These are phyloP conservation scores for Linhomoeus sp. DNA, from an alignment of 2,888 invertebrate genomes.

Conservation along the genomic window DNA sequence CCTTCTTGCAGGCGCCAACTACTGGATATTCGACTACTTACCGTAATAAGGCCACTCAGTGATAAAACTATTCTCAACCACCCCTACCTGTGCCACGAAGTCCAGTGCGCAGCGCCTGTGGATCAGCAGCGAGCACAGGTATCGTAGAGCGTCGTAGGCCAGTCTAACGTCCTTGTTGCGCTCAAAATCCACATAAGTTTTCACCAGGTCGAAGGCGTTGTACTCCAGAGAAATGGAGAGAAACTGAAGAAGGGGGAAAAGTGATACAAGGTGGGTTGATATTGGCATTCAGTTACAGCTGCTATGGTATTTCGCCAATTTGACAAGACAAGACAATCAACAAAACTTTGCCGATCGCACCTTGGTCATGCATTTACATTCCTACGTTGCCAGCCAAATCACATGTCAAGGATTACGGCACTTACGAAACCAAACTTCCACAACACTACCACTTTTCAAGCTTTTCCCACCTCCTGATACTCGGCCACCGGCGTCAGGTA, in stretches of 20 bases:
- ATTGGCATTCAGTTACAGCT: neutral
- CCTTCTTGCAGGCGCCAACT: no score
- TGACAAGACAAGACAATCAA: no score
- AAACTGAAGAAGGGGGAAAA: no score
- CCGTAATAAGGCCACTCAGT: no score
- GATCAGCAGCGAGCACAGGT: constrained; percentile 74
- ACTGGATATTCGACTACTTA: no score
- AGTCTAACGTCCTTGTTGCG: constrained; percentile 71
- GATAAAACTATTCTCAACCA: neutral
- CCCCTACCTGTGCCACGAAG: neutral
- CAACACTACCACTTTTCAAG: no score
- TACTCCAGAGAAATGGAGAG: constrained; percentile 69
- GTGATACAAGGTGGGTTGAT: neutral
- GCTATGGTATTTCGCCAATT: no score
- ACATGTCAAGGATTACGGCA: no score
- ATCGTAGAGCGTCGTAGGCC: constrained; percentile 81
- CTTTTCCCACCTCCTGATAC: constrained; percentile 54
- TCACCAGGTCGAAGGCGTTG: constrained; percentile 66
- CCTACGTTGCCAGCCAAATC: no score
- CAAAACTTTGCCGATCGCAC: no score
- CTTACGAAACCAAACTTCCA: no score
- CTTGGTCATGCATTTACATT: no score
- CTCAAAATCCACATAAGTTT: constrained; percentile 68
- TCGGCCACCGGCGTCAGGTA: constrained; percentile 93
- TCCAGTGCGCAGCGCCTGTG: constrained; percentile 35